Conservation (phyloP, 2,888 invertebrate genomes). For the Athrips mouffetella region DNA sequence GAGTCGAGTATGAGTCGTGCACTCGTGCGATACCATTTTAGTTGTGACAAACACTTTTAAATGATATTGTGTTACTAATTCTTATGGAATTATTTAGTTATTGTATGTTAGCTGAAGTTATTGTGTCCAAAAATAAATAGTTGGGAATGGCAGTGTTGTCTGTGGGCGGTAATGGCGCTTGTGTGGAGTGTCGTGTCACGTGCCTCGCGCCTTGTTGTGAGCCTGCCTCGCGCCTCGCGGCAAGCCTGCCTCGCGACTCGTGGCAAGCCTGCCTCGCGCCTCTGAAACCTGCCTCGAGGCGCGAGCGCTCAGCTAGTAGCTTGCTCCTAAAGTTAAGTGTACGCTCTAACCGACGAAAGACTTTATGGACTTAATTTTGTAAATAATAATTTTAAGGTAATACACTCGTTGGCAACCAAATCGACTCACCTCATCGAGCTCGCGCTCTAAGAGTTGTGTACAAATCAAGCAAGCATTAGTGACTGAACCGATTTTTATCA, state of each 20-base stretch:
- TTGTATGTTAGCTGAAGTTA: constrained; percentile 41
- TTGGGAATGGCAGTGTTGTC: constrained; percentile 24
- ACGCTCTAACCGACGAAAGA: constrained; percentile 69
- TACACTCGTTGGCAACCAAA: no score
- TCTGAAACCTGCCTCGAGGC: no score
- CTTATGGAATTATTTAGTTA: constrained; percentile 48
- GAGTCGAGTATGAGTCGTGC: background rate
- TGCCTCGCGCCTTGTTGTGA: constrained; percentile 19
- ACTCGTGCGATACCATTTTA: background rate
- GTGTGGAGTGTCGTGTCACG: constrained; percentile 22
- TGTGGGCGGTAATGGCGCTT: constrained; percentile 21
- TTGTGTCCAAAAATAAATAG: constrained; percentile 29
- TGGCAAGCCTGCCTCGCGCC: no score
- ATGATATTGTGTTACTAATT: constrained; percentile 62
- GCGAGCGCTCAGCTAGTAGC: constrained; percentile 43
- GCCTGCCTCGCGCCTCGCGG: no score
- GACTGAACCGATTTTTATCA: no score
- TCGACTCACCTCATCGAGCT: no score
- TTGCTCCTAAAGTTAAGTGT: constrained; percentile 57
- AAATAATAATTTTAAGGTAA: constrained; percentile 69
- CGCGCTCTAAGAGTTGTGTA: no score
- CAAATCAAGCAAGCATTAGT: no score
- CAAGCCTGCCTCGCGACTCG: no score
- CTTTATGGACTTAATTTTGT: constrained; percentile 71
- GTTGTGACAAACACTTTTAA: constrained; percentile 40